Evolutionary conservation across 2,888 invertebrate species (phyloP).

Genomic region (Hydroisotoma schaefferi): DNA sequence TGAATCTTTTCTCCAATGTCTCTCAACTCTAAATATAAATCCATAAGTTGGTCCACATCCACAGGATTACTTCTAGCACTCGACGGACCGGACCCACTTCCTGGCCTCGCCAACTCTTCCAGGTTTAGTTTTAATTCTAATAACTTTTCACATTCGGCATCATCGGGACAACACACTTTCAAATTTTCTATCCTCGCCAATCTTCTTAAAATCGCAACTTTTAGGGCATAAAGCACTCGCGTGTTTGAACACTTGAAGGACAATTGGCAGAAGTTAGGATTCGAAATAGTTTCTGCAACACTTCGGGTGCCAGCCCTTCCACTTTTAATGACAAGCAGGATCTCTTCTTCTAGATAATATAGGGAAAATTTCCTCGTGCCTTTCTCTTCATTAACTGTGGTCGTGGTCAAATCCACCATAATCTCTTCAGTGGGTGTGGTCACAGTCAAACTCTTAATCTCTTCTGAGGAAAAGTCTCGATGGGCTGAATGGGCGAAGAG

Average conservation of each 20-base stretch:
- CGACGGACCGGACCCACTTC: background rate
- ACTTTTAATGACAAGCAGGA: constrained; percentile 11
- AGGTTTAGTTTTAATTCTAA: constrained; percentile 21
- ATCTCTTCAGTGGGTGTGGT: background rate
- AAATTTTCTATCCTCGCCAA: constrained; percentile 17
- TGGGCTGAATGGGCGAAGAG: constrained; percentile 18
- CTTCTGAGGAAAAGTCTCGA: background rate
- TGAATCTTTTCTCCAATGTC: constrained; percentile 34
- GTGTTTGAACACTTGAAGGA: constrained; percentile 27
- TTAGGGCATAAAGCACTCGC: constrained; percentile 27
- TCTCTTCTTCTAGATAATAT: constrained; percentile 29
- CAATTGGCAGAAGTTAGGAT: too few relatives aligned
- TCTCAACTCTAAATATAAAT: constrained; percentile 32
- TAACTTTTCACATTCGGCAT: constrained; percentile 22
- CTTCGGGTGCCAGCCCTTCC: background rate
- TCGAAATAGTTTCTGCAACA: too few relatives aligned
- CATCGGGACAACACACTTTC: constrained; percentile 16
- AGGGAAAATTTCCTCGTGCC: too few relatives aligned
- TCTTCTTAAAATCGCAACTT: constrained; percentile 30
- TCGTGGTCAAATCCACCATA: background rate
- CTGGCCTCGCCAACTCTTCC: constrained; percentile 3
- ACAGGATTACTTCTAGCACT: too few relatives aligned
- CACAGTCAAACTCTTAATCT: too few relatives aligned
- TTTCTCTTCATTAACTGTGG: background rate
- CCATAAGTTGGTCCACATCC: constrained; percentile 20